Base-by-base conservation (phyloP, 2,113 vertebrate species). In the Martes martes region DNA sequence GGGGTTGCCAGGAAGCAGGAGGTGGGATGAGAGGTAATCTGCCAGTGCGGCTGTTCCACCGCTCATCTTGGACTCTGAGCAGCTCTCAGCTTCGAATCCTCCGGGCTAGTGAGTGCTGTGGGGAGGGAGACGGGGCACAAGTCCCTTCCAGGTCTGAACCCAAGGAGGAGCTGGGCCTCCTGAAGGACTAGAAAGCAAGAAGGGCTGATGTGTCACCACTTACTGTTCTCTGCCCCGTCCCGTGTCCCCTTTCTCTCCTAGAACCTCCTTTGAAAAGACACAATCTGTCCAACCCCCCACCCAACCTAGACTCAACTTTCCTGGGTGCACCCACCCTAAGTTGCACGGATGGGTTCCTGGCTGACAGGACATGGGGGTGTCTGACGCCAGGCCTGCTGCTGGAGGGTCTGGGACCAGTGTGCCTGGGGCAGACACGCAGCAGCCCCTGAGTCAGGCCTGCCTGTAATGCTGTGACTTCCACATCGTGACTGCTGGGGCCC, bases 381-480 rank as follows among this genome's bases (percentile, higher is more conserved):
- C 65, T 67, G 36, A 39, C 2, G 26, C 7, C 21, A 19, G 36
- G 55, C 69, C 82, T 61, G 55, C 24, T 4, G 24, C 28, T 0
- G 0, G 6, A 65, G 39, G 42, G 19, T 6, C 19, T 1, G 1
- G 21, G 26, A 28, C 26, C 47, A 52, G n/a, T 1, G 5, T 8
- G 39, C 52, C 47, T 4, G 28, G n/a, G 73, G n/a, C 26, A 55
- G n/a, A 31, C 65, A 4, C 0, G 0, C 5, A 11, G 55, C 39
- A 31, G 73, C 47, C 61, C 11, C 42, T 1, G 16, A 71, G 55
- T 39, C 81, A n/a, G 36, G 65, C 13, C 16, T 24, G 15, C 39
- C 31, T 42, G 11, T 19, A 39, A 92, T 0, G 0, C 88, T 10
- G 6, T 67, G 71, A 65, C 26, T 18, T 39, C 47, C 31, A 57